Conservation (phyloP, 1,140 invertebrate species). For the Helicoverpa armigera region DNA sequence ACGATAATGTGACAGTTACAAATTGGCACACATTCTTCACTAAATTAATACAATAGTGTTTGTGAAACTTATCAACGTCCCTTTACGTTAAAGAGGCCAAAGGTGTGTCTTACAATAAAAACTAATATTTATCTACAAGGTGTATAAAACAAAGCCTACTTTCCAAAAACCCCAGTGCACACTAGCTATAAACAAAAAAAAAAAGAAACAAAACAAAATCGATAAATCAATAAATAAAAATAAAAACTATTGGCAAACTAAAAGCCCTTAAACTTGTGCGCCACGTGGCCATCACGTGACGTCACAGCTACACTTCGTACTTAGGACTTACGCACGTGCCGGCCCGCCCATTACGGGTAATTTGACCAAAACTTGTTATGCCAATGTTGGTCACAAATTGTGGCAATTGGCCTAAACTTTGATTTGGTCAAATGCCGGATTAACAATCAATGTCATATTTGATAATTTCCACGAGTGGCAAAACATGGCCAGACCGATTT, state of each 20-base stretch:
- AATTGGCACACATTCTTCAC: background rate
- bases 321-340: conserved; percentile 61
- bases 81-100: too few relatives aligned
- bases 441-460: background rate
- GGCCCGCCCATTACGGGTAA: conserved; percentile 64
- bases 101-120: too few relatives aligned
- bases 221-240: background rate
- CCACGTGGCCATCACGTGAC: conserved; percentile 56
- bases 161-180: background rate
- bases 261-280: conserved; percentile 53
- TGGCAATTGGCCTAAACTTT: conserved; percentile 1
- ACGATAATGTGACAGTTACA: conserved; percentile 29
- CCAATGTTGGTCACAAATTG: conserved; percentile 27
- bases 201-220: too few relatives aligned
- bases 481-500: too few relatives aligned
- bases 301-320: conserved; percentile 39
- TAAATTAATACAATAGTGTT: background rate
- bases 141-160: background rate
- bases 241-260: conserved; percentile 13
- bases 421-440: background rate
- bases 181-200: background rate
- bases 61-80: too few relatives aligned
- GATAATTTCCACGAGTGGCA: too few relatives aligned
- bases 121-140: background rate
- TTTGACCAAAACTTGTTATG: conserved; percentile 60